These are phyloP conservation scores for Chlorops oryzae DNA, from an alignment of 1,140 invertebrate genomes.

Conservation along the genomic window DNA sequence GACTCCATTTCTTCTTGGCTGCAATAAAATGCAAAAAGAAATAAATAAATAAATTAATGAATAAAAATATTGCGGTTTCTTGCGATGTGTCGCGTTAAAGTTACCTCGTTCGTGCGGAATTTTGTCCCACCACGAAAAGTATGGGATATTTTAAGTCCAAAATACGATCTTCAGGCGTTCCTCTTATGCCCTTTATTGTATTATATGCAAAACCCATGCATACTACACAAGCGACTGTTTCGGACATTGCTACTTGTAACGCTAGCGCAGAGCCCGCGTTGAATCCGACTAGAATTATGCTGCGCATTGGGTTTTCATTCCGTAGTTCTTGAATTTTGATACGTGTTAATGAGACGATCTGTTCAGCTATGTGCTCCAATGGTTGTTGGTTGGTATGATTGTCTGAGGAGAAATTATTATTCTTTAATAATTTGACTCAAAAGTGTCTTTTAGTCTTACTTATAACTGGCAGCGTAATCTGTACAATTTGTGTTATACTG, in stretches of 20 bases:
- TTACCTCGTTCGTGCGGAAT: conserved; percentile 53
- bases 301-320: conserved; percentile 60
- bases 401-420: conserved; percentile 19
- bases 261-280: conserved; percentile 69
- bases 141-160: conserved; percentile 69
- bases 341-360: conserved; percentile 61
- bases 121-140: conserved; percentile 75
- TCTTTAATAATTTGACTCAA: no score
- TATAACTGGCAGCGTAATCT: conserved; percentile 53
- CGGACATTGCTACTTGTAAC: conserved; percentile 59
- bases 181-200: conserved; percentile 67
- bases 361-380: conserved; percentile 52
- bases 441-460: conserved; percentile 20
- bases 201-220: conserved; percentile 75
- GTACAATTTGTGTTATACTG: conserved; percentile 63
- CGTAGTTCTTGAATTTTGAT: conserved; percentile 66
- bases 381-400: conserved; percentile 32
- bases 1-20: conserved; percentile 72
- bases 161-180: conserved; percentile 71
- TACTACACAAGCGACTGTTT: conserved; percentile 66
- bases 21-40: conserved; percentile 25
- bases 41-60: background rate
- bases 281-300: conserved; percentile 72
- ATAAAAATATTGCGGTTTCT: no score
- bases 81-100: background rate